Evolutionary conservation across 2,888 invertebrate species (phyloP).

Genomic region (Tenthredo scrophulariae): DNA sequence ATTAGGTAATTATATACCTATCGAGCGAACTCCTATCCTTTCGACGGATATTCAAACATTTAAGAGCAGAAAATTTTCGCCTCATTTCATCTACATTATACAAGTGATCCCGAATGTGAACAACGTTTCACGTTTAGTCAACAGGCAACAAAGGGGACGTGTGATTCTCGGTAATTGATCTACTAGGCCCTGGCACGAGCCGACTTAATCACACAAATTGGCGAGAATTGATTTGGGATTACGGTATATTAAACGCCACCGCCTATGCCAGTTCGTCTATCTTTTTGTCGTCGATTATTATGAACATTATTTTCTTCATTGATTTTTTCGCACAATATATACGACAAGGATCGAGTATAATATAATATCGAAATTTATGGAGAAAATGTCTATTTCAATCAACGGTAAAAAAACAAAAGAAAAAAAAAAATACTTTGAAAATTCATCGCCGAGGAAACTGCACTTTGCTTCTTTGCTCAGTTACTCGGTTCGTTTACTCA

Average conservation of each 20-base stretch:
- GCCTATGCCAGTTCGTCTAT: not conserved
- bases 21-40: not conserved
- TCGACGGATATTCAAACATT: not conserved
- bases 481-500: not conserved
- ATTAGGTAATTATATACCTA: not conserved
- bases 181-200: conserved; percentile 8
- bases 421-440: too few species aligned
- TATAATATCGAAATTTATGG: too few species aligned
- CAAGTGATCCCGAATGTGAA: not conserved
- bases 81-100: not conserved
- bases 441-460: conserved; percentile 1
- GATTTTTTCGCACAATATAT: not conserved
- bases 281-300: not conserved
- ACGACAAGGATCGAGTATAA: too few species aligned
- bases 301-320: not conserved
- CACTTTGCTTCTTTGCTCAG: not conserved
- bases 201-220: conserved; percentile 40
- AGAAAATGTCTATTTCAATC: too few species aligned
- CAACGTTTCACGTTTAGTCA: conserved; percentile 14
- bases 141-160: conserved; percentile 2
- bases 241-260: not conserved
- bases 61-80: not conserved
- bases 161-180: conserved; percentile 37
- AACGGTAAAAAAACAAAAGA: too few species aligned
- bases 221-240: conserved; percentile 37